Evolutionary conservation across 2,888 invertebrate species (phyloP).

Genomic region (Lysandra coridon): DNA sequence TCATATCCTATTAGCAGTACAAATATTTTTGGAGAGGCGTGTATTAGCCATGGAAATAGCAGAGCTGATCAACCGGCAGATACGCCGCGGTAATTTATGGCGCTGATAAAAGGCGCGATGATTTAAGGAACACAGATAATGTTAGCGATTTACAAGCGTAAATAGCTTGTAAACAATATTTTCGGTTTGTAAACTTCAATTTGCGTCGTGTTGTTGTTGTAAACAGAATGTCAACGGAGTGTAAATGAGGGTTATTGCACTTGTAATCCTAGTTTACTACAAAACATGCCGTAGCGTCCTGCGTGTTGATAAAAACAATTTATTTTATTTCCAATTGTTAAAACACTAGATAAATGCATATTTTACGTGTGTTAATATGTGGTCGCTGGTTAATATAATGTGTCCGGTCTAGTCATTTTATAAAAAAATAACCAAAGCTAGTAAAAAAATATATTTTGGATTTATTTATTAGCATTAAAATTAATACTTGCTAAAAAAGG

Average conservation of each 20-base stretch:
- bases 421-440: no score
- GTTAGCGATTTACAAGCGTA: constrained; percentile 62
- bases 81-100: constrained; percentile 66
- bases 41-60: constrained; percentile 71
- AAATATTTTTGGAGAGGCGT: constrained; percentile 63
- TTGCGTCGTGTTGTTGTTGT: constrained; percentile 12
- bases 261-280: constrained; percentile 14
- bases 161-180: constrained; percentile 55
- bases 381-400: no score
- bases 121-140: constrained; percentile 73
- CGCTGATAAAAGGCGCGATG: constrained; percentile 68
- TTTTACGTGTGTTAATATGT: background rate
- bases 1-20: constrained; percentile 41
- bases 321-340: background rate
- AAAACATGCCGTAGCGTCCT: background rate
- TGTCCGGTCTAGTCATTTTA: no score
- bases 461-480: no score
- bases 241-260: constrained; percentile 1
- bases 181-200: constrained; percentile 31
- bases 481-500: no score
- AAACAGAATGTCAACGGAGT: background rate
- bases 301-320: background rate
- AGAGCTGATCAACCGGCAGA: constrained; percentile 69
- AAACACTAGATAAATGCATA: background rate
- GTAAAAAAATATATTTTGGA: no score